Base-by-base conservation (phyloP, 2,888 invertebrate species). In the Drosophila vallismaia region DNA sequence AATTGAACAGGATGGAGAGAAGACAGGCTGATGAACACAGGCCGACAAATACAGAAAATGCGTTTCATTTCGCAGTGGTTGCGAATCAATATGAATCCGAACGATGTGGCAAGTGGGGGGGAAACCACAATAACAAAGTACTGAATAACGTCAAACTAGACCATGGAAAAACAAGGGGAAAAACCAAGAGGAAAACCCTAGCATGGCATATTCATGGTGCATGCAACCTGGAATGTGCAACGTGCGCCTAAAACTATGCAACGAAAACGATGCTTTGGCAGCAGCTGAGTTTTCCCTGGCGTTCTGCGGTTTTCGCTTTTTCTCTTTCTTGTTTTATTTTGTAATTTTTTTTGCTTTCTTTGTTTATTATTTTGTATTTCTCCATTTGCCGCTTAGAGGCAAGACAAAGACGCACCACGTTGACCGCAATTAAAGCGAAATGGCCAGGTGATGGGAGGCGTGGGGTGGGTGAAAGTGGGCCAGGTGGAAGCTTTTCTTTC, bases 341-440 rank as follows among this genome's bases (percentile, higher is more conserved):
- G 40, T 68, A 60, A 56, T 72, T 75, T 74, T 62, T 58, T 76
- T 70, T 56, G 64, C 7, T 48, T 46, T 4, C 50, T 50, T 5
- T 29, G 36, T 71, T 52, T 31, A 46, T 48, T 42, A 50, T 46
- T 49, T 59, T 52, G 52, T 49, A 70, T 55, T 55, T 64, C 60
- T 71, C 44, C 56, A 52, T 57, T 71, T 53, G 60, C 56, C 63
- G 42, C 57, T 77, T 68, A 36, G 50, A 26, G n/a, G 59, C 71
- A 83, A 76, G 87, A 76, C 82, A 67, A 67, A 71, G 56, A 63
- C 46, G 58, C 67, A 71, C 85, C 82, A 77, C 46, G 76, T 69
- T 87, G 82, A 82, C 82, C 82, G 88, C 82, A 82, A 82, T 82
- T 82, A 82, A 81, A 56, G 68, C 74, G 70, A 70, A 84, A 83